phyloP scores from a whole-genome alignment of 2,888 invertebrate species.

The Papilio elwesi region DNA sequence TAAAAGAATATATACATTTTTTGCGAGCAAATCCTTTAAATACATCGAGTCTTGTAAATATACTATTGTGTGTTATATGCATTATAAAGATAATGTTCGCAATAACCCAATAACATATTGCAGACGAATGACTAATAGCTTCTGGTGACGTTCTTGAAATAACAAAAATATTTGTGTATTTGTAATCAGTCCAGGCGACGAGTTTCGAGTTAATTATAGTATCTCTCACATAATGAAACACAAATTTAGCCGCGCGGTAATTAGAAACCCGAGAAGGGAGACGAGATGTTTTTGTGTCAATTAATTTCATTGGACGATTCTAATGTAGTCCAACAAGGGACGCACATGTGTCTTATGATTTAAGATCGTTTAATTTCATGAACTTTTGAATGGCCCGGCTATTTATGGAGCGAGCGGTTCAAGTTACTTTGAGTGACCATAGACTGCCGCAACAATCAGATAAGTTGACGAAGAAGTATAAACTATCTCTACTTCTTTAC shows the following conservation, averaged over 20 bases:
- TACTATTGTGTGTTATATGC: not conserved
- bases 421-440: no score
- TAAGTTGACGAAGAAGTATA: not conserved
- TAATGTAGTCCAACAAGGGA: slow-evolving; percentile 61
- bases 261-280: slow-evolving; percentile 64
- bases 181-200: slow-evolving; percentile 39
- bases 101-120: not conserved
- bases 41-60: no score
- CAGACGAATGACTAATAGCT: slow-evolving; percentile 13
- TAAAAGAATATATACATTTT: no score
- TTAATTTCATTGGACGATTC: slow-evolving; percentile 70
- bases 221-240: slow-evolving; percentile 41
- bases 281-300: slow-evolving; percentile 59
- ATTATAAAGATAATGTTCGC: not conserved
- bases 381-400: slow-evolving; percentile 49
- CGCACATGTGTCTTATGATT: slow-evolving; percentile 63
- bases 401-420: no score
- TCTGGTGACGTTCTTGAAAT: not conserved
- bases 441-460: no score
- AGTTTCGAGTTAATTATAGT: slow-evolving; percentile 43
- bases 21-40: no score
- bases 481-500: not conserved
- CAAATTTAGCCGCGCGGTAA: slow-evolving; percentile 53
- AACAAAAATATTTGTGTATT: slow-evolving; percentile 31
- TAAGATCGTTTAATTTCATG: slow-evolving; percentile 9